Base-by-base conservation (phyloP, 1,140 invertebrate species). In the Drosophila kohkoa region DNA sequence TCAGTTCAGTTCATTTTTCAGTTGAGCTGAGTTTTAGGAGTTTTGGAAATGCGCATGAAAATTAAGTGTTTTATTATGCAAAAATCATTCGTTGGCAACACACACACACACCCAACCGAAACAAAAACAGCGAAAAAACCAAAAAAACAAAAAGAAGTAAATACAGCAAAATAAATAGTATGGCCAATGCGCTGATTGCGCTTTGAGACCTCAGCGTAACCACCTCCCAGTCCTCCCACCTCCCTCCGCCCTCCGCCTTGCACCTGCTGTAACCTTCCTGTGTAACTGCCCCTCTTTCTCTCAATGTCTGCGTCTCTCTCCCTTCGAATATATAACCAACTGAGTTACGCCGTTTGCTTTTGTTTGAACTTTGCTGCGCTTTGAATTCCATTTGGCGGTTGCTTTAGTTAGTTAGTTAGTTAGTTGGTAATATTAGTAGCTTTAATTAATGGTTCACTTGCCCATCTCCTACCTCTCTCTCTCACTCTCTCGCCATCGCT, bases 1-100 rank as follows among this genome's bases (percentile, higher is more conserved):
- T 35, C 41, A 43, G 41, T 13, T 43, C 41, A 43, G 41, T 43
- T 43, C 41, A 43, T 43, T 43, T 35, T 58, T 13, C 16, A 58
- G 55, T 71, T 72, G 51, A 64, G 45, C 70, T 76, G 72, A 67
- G 62, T 59, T 58, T 64, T 28, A 55, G 32, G 30, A 70, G 85
- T 88, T 88, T 88, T 74, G 79, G 85, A 82, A 88, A 88, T 88
- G 80, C 83, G 78, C 83, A 87, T 88, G 81, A 73, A 90, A 90
- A 90, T 91, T 90, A 90, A 90, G 79, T 90, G 87, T 91, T 90
- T 87, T 90, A 87, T 90, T 90, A 90, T 90, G 87, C 87, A 90
- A 90, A 90, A 87, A 81, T 86, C 82, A 81, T 66, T 83, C 74
- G 69, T 54, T 43, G 75, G 75, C 51, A 75, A 69, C 41, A 62